These are phyloP conservation scores for Tenualosa ilisha DNA, from an alignment of 2,797 vertebrate species.

Conservation along the genomic window DNA sequence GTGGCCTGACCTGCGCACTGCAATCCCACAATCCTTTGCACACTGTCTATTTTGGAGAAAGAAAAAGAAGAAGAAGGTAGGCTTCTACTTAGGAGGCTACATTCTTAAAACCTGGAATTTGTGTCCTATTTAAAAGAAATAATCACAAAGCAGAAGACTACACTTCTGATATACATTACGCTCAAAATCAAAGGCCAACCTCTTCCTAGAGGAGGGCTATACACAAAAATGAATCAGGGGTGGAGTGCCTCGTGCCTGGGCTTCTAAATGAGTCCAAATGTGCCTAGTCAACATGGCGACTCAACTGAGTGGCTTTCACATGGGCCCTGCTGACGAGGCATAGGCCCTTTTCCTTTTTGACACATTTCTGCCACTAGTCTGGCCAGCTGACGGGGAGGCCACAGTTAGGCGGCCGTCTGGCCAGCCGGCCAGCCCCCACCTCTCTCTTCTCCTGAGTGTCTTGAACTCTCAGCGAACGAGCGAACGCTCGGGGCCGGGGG, in stretches of 20 bases:
- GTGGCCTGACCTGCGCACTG: conserved; percentile 14
- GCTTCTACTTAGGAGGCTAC: neutral
- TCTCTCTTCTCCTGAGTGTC: neutral
- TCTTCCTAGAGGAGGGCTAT: neutral
- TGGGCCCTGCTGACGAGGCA: conserved; percentile 48
- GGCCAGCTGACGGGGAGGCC: conserved; percentile 62
- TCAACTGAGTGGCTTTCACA: conserved; percentile 45
- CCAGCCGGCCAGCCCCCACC: neutral
- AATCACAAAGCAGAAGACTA: neutral
- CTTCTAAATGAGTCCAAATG: neutral
- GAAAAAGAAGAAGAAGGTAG: neutral
- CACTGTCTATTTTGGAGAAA: neutral
- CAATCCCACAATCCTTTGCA: neutral
- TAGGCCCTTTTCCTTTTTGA: conserved; percentile 53
- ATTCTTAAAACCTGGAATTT: conserved; percentile 4
- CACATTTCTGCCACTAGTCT: conserved; percentile 57
- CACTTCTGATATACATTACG: neutral
- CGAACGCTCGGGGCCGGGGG: neutral
- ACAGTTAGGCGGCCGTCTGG: conserved; percentile 30
- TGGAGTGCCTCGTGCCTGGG: neutral
- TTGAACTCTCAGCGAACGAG: conserved; percentile 1
- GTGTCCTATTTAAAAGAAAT: neutral
- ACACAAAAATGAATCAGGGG: neutral
- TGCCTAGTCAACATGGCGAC: neutral
- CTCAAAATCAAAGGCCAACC: neutral